A percentile compares a stretch with the other conserved stretches of the same genome.
Evolutionary conservation across 2,888 invertebrate species (phyloP).

Genomic region (Trichopria drosophilae): DNA sequence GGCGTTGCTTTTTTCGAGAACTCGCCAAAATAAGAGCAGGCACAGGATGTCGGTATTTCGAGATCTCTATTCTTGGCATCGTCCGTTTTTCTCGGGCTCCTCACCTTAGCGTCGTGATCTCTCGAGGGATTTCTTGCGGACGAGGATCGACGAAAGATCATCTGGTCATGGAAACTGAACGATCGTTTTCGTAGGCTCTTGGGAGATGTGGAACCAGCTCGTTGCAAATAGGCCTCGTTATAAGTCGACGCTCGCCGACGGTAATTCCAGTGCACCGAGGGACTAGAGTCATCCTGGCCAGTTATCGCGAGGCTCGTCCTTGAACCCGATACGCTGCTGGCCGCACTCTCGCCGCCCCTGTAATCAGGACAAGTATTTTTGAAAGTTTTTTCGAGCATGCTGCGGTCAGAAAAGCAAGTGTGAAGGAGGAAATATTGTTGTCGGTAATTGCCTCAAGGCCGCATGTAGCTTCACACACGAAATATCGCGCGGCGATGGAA

Average conservation of each 20-base stretch:
- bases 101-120: constrained; percentile 53
- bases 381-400: no score
- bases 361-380: no score
- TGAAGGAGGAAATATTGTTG: no score
- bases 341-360: constrained; percentile 45
- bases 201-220: constrained; percentile 54
- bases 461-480: no score
- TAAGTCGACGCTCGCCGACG: constrained; percentile 60
- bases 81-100: constrained; percentile 34
- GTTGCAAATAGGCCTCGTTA: constrained; percentile 58
- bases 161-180: constrained; percentile 60
- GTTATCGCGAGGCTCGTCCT: constrained; percentile 42
- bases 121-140: constrained; percentile 32
- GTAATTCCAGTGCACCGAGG: constrained; percentile 42
- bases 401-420: no score
- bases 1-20: constrained; percentile 62
- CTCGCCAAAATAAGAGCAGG: constrained; percentile 80
- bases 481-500: no score
- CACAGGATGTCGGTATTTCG: constrained; percentile 74
- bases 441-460: no score
- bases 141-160: constrained; percentile 35
- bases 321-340: constrained; percentile 45
- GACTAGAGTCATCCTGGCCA: constrained; percentile 38
- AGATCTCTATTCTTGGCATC: constrained; percentile 50
- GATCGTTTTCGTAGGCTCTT: constrained; percentile 57